Base-by-base conservation (phyloP, 1,140 invertebrate species). In the Pygmarrhopalites habei region DNA sequence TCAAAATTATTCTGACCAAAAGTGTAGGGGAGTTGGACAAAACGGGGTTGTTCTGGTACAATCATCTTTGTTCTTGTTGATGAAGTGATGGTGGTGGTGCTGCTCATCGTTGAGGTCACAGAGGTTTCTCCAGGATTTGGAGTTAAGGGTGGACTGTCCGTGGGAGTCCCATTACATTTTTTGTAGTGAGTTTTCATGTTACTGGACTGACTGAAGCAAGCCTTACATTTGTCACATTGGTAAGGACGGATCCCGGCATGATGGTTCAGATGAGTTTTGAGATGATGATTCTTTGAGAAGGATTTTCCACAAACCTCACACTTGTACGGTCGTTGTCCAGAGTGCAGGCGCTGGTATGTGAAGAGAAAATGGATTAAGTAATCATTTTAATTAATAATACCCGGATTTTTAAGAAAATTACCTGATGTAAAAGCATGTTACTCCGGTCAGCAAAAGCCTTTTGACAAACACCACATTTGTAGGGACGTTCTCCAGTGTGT, bases 381-480 rank as follows among this genome's bases (percentile, higher is more conserved):
- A 39, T 39, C 35, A 56, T 32, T 56, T 12, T 17, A 30, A 56
- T 14, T 32, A 56, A 17, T 32, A 56, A 30, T 56, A 19, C n/a
- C n/a, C n/a, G n/a, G n/a, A n/a, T n/a, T n/a, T n/a, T n/a, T n/a
- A n/a, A n/a, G n/a, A n/a, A n/a, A n/a, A n/a, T 87, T 71, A 88
- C 86, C 70, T 88, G 88, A 12, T 90, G 77, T 70, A 88, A 86
- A 69, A 89, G 85, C 68, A 89, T 89, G 76, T 89, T 92, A 30
- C 90, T 88, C 75, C 79, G 76, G 21, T 79, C 79, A 1, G 75
- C 77, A 71, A 95, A 95, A 2, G 88, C 84, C 65, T 93, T 89
- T 2, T 86, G 82, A 72, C 92, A 95, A 1, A 90, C 75, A 1
- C 82, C 83, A 72, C 92, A 95, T 26, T 86, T 82, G 74, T 93